Evolutionary conservation across 2,888 invertebrate genomes (phyloP).

Genomic region (Zelleria hepariella): DNA sequence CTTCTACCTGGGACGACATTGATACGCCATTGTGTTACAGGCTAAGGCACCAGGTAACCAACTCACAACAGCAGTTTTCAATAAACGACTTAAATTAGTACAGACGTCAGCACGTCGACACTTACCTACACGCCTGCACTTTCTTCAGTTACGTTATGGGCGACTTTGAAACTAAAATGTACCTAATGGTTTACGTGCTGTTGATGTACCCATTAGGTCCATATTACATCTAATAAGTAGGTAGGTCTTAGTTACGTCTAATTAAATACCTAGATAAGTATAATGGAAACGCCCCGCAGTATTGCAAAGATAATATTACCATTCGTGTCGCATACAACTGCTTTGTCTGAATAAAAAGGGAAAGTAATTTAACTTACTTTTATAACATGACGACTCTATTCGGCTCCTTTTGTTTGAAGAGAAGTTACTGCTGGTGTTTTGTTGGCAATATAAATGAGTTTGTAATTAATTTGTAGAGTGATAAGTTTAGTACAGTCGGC

Average conservation of each 20-base stretch:
- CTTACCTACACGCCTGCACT: no score
- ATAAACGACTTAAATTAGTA: no score
- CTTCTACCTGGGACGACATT: no score
- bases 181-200: no score
- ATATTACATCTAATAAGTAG: no score
- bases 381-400: conserved; percentile 1
- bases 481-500: background rate
- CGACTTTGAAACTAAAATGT: no score
- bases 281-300: conserved; percentile 30
- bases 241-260: background rate
- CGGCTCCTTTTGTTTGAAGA: background rate
- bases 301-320: conserved; percentile 45
- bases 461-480: background rate
- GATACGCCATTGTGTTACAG: no score
- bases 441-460: background rate
- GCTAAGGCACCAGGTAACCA: no score
- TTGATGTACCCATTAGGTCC: no score
- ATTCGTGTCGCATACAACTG: conserved; percentile 36
- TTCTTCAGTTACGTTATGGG: no score
- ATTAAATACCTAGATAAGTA: background rate
- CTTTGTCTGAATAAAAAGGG: conserved; percentile 48
- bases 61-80: no score
- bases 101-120: no score
- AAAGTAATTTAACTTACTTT: conserved; percentile 46
- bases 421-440: background rate